These are phyloP conservation scores for Chiloscyllium punctatum DNA, from an alignment of 2,797 vertebrate genomes.

Conservation along the genomic window DNA sequence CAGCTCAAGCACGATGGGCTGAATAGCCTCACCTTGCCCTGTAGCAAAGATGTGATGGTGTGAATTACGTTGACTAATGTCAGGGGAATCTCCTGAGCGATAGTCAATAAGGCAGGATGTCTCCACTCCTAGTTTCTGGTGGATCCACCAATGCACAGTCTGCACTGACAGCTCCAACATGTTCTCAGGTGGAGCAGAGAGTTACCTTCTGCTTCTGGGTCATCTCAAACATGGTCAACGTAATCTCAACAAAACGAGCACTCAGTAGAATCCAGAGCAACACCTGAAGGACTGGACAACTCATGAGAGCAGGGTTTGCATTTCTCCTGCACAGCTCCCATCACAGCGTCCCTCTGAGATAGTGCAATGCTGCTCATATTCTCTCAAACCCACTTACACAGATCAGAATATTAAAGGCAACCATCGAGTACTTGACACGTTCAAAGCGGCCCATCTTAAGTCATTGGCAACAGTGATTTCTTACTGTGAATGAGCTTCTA, in stretches of 20 bases:
- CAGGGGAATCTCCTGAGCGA: background rate
- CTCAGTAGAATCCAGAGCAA: background rate
- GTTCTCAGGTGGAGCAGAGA: background rate
- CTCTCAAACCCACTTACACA: conserved; percentile 67
- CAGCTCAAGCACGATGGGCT: too few relatives aligned
- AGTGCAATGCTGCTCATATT: background rate
- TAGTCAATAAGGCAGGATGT: background rate
- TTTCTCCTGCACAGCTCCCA: background rate
- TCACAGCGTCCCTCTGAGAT: background rate
- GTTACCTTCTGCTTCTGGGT: too few relatives aligned
- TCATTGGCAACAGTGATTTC: background rate
- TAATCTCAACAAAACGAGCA: background rate
- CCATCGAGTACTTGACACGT: conserved; percentile 93
- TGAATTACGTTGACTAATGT: background rate
- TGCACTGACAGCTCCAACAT: background rate
- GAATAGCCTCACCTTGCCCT: too few relatives aligned
- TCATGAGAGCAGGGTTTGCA: background rate
- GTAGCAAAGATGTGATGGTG: too few relatives aligned
- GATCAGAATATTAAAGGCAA: conserved; percentile 92
- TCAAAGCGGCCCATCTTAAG: conserved; percentile 86
- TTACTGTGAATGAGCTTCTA: background rate
- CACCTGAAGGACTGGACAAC: background rate
- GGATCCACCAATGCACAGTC: background rate
- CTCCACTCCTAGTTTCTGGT: background rate
- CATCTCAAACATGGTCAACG: background rate